These are phyloP conservation scores for Drosophila meridionalis DNA, from an alignment of 2,888 invertebrate genomes.

Conservation along the genomic window DNA sequence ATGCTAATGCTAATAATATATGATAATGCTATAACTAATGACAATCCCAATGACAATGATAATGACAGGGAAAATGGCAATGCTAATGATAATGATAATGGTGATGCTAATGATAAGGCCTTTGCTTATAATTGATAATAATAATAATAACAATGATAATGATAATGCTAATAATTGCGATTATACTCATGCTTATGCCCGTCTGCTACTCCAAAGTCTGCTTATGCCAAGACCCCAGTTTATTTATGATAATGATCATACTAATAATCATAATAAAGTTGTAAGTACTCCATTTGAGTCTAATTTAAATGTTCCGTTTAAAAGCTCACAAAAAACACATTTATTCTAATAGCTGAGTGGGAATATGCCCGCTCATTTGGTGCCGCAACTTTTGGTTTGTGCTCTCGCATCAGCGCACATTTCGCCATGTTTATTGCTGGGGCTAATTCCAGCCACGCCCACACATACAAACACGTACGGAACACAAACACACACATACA, in stretches of 20 bases:
- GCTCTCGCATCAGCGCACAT: slow-evolving; percentile 29
- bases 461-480: background rate
- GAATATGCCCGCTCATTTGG: background rate
- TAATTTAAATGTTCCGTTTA: background rate
- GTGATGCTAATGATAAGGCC: background rate
- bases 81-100: too few relatives aligned
- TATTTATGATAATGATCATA: background rate
- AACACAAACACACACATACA: background rate
- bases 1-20: background rate
- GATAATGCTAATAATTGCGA: background rate
- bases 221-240: too few relatives aligned
- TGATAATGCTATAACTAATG: background rate
- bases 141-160: background rate
- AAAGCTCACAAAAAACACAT: background rate
- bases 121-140: too few relatives aligned
- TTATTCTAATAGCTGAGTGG: background rate
- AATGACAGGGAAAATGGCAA: background rate
- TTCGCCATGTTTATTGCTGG: slow-evolving; percentile 18
- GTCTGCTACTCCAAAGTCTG: too few relatives aligned
- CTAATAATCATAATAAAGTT: background rate
- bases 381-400: slow-evolving; percentile 13
- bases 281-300: too few relatives aligned
- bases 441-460: slow-evolving; percentile 40
- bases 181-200: background rate
- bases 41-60: background rate